Percentiles rank a stretch among this genome's conserved stretches.
Evolutionary conservation across 1,140 invertebrate species (phyloP).

Genomic region (Bombus breviceps): DNA sequence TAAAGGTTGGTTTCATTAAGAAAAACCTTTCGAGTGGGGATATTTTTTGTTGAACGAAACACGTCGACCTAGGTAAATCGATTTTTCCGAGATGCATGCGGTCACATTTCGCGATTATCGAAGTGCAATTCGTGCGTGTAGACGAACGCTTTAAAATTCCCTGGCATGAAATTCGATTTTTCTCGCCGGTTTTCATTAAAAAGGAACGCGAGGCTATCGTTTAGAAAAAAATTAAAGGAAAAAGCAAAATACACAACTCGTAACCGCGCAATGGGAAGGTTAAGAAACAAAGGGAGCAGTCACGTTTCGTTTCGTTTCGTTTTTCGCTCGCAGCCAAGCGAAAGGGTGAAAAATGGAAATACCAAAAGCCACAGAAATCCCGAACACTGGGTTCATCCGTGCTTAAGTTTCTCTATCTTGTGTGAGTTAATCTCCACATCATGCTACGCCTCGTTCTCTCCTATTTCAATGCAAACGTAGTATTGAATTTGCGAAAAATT

Average conservation of each 20-base stretch:
- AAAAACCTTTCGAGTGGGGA: not conserved
- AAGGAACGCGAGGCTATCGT: not conserved
- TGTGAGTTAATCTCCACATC: constrained; percentile 5
- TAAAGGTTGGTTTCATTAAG: not conserved
- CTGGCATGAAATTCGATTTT: not conserved
- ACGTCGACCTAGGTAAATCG: not conserved
- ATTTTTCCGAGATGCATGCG: not conserved
- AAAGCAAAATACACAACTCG: not conserved
- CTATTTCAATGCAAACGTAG: not conserved
- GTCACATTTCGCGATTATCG: constrained; percentile 1
- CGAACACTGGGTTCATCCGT: constrained; percentile 24
- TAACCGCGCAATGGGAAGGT: not conserved
- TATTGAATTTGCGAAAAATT: not conserved
- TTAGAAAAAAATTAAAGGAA: not conserved
- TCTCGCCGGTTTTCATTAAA: not conserved
- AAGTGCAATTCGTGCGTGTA: not conserved
- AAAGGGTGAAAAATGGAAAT: constrained; percentile 8
- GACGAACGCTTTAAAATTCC: not conserved
- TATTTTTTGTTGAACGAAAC: not conserved
- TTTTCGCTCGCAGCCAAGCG: not conserved
- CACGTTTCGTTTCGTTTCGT: constrained; percentile 15
- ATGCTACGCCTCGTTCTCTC: not conserved
- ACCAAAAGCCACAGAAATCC: constrained; percentile 5
- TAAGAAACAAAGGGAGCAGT: constrained; percentile 30
- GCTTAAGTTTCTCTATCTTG: constrained; percentile 25